Base-by-base conservation (phyloP, 2,797 vertebrate species). In the Cephalopachus bancanus region DNA sequence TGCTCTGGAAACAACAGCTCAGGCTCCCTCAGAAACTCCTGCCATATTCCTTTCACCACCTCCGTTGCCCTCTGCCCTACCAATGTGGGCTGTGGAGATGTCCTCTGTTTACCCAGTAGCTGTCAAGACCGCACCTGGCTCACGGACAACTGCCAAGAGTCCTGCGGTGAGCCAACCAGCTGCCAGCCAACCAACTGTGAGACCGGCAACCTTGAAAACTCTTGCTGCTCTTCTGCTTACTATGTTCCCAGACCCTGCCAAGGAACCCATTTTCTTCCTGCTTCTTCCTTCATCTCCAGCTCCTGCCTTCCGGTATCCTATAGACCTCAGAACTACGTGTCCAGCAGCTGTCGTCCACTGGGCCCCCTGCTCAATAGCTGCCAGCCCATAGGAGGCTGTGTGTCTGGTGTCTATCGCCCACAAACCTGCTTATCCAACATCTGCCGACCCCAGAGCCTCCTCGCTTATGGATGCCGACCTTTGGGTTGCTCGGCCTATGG, bases 231-330 rank as follows among this genome's bases (percentile, higher is more conserved):
- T 22, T 86, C 96, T 2, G 30, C 30, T 0, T 94, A 62, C 89
- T 94, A 86, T 0, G 83, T 91, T 28, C 26, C 96, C 71, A 96
- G 96, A 76, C 91, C 92, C 69, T 88, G 89, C 91, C 94, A 37
- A 1, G 96, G 94, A 69, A 30, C 62, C 16, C 26, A 37, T 24
- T 91, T 85, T 9, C 12, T 96, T 75, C 95, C 96, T 4, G 20
- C 65, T 5, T 3, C 96, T 17, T 89, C 95, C 1, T 30, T 64
- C 22, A 0, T 67, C 81, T 86, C 95, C 20, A 76, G 85, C 22
- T 85, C 96, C 75, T 80, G 60, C 85, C n/a, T 83, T n/a, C 94
- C 96, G 7, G 24, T 30, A 19, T 79, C 88, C 74, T 93, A 8
- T 2, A 87, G 89, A 49, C 96, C 96, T 10, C 53, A 93, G 75